These are phyloP conservation scores for Psilopsiagon aymara DNA, from an alignment of 2,113 vertebrate species.

Conservation along the genomic window DNA sequence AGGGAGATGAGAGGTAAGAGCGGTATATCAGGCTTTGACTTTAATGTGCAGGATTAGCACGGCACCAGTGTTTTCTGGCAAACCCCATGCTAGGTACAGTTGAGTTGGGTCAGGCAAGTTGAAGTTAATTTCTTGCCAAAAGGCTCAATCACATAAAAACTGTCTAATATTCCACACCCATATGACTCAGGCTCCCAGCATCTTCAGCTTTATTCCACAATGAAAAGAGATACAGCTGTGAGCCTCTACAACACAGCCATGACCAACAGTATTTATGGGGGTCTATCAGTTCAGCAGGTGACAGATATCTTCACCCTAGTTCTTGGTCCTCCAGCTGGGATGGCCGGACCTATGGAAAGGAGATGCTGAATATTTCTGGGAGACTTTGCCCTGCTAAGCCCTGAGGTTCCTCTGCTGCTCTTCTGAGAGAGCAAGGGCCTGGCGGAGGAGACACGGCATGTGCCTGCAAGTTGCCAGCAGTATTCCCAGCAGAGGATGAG, in stretches of 20 bases:
- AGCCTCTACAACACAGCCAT: neutral
- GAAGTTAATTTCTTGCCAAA: neutral
- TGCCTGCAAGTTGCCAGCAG: neutral
- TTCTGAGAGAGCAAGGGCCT: neutral
- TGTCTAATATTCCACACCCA: neutral
- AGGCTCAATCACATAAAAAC: neutral
- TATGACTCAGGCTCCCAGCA: slow-evolving; percentile 36
- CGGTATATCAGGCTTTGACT: neutral
- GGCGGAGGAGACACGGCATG: neutral
- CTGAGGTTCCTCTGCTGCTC: neutral
- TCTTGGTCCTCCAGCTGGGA: neutral
- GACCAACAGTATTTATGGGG: neutral
- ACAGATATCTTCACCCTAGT: neutral
- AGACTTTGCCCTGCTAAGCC: neutral
- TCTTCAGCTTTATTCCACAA: slow-evolving; percentile 31
- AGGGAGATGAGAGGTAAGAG: neutral
- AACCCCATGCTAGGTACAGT: neutral
- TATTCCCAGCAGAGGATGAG: slow-evolving; percentile 17
- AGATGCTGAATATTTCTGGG: neutral
- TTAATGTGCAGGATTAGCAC: neutral
- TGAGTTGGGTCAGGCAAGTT: neutral
- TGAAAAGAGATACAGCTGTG: neutral
- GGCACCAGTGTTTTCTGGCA: neutral
- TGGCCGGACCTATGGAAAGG: neutral
- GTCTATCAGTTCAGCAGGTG: neutral